Base-by-base conservation (phyloP, 2,113 vertebrate species). In the Turnix velox region DNA sequence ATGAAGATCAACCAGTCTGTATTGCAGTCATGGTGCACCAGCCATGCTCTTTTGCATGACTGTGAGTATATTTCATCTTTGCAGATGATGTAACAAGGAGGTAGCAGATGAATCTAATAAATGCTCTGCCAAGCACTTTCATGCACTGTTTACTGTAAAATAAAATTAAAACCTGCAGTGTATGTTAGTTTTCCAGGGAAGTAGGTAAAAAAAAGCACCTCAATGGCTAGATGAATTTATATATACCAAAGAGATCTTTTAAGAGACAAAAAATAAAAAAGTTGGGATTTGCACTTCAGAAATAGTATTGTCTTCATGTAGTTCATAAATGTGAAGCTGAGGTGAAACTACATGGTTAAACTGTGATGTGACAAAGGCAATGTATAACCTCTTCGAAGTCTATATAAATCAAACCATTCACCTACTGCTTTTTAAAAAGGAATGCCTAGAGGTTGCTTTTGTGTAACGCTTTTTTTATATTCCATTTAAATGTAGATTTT, bases 401-500 rank as follows among this genome's bases (percentile, higher is more conserved):
- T 92, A 55, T 92, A 80, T 94, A 94, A 92, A 94, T 96, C 78
- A 93, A 95, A 84, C 93, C 54, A 96, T 95, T 95, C 92, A 88
- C 87, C 71, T 92, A 48, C 65, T 92, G 74, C 58, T 86, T 95
- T 95, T 91, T 84, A 92, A 91, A 91, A 95, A 49, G 72, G 81
- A 96, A 94, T 92, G 68, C 77, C 79, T 92, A 63, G 82, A 75
- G 45, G 61, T 65, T 93, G 72, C 78, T 94, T 97, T 96, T 96
- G 63, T 97, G 45, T 71, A 92, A 72, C 46, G 3, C 24, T 92
- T 92, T 91, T 90, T 93, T 73, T 68, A 19, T 81, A 75, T 94
- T 90, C 51, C 37, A 92, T 96, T 97, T 96, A 96, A 97, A 96
- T 97, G 74, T 81, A 97, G 95, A 96, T 97, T 97, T 94, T 83